phyloP scores from a whole-genome alignment of 2,888 invertebrate genomes.

The Branchinecta sandiegonensis region DNA sequence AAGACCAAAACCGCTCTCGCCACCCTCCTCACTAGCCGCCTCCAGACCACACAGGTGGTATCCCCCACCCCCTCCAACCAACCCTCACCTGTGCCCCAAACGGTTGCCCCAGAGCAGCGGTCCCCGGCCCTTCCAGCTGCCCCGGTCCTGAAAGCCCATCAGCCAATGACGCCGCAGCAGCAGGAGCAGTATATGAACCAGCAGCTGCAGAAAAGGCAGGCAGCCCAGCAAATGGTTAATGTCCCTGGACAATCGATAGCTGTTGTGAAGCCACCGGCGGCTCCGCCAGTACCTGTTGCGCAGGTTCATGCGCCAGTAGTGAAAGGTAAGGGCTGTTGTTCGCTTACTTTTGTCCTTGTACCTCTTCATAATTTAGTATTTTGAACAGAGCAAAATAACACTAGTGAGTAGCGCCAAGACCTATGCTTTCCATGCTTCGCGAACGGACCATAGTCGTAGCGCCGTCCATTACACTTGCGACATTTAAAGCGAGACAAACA shows the following conservation, averaged over 20 bases:
- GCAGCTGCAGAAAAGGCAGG: conserved; percentile 31
- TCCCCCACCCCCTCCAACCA: conserved; percentile 15
- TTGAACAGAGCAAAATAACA: no score
- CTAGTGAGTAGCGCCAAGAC: no score
- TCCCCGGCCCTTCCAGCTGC: conserved; percentile 13
- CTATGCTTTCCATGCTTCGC: no score
- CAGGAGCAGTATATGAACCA: conserved; percentile 31
- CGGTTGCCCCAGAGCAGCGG: conserved; percentile 16
- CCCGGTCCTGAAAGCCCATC: background rate
- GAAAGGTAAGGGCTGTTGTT: no score
- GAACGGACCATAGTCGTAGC: no score
- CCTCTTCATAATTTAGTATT: no score
- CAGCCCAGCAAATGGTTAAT: conserved; percentile 24
- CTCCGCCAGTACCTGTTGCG: conserved; percentile 22
- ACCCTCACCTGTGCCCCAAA: conserved; percentile 50
- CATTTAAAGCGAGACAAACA: no score
- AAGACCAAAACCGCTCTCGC: conserved; percentile 91
- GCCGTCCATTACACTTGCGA: no score
- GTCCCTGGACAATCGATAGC: conserved; percentile 21
- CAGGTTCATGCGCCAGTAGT: conserved; percentile 25
- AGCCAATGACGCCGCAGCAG: conserved; percentile 30
- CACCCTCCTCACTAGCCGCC: conserved; percentile 74
- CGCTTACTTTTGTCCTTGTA: no score
- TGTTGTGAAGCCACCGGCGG: conserved; percentile 9
- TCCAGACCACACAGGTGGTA: conserved; percentile 37